phyloP scores from a whole-genome alignment of 2,888 invertebrate genomes.

The Cenopis cana region DNA sequence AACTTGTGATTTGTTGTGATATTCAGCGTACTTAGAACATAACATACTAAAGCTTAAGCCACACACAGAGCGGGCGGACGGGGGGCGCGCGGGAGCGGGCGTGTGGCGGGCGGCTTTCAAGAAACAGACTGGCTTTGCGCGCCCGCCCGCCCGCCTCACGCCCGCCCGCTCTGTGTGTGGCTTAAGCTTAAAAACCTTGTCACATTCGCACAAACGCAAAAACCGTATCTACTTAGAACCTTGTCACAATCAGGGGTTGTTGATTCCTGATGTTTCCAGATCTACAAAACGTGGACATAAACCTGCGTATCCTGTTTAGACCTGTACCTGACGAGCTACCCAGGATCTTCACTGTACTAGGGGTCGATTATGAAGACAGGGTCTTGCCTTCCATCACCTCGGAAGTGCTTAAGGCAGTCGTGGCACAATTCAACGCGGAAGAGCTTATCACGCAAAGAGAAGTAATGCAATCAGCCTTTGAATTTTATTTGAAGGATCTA shows the following conservation, averaged over 20 bases:
- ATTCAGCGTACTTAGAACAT: too few relatives aligned
- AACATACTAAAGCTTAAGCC: too few relatives aligned
- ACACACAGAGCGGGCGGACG: too few relatives aligned
- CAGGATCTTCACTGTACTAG: constrained; percentile 95
- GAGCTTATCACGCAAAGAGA: constrained; percentile 98
- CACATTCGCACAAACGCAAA: too few relatives aligned
- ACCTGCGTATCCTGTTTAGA: constrained; percentile 95
- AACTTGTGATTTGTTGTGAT: too few relatives aligned
- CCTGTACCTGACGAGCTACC: constrained; percentile 94
- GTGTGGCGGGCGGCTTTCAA: too few relatives aligned
- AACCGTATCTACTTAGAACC: not conserved
- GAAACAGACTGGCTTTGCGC: too few relatives aligned
- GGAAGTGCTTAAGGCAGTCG: constrained; percentile 97
- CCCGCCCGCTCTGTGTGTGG: too few relatives aligned
- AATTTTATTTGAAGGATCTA: too few relatives aligned
- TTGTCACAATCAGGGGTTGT: not conserved
- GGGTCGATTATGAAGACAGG: constrained; percentile 96
- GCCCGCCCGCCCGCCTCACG: too few relatives aligned
- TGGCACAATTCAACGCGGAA: constrained; percentile 98
- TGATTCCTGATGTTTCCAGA: constrained; percentile 80
- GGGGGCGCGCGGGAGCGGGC: too few relatives aligned
- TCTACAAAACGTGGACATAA: constrained; percentile 98
- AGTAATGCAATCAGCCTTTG: constrained; percentile 62
- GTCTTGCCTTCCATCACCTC: constrained; percentile 98
- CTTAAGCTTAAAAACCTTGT: too few relatives aligned